Evolutionary conservation across 2,797 vertebrate species (phyloP), one percentile per base, ranked within the genome.

Genomic region (Botia almorhae): DNA sequence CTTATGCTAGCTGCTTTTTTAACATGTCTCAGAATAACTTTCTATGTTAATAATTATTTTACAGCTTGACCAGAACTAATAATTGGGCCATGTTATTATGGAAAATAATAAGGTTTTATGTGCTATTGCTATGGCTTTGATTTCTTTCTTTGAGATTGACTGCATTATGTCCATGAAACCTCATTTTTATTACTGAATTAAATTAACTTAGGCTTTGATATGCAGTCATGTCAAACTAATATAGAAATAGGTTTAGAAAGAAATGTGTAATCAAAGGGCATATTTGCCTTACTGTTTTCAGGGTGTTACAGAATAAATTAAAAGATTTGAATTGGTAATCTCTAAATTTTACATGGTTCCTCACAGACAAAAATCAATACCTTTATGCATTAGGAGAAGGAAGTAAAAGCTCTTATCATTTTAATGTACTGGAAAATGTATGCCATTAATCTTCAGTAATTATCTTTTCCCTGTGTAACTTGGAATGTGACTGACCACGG

Each of bases 401-500:
- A 8, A 33, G 2, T 55, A 21, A n/a, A 12, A 46, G 4, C 60
- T 51, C 0, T 26, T 26, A 10, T 1, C 10, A 21, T 51, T 51
- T 58, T 39, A 19, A 19, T 39, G 26, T 21, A 7, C 2, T 60
- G n/a, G 16, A 16, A 46, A 46, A 53, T 13, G 17, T 39, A 43
- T 46, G 11, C 33, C 36, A 29, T 60, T 69, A 58, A 17, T 56
- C 14, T 56, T 12, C 7, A 10, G 17, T 7, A 10, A 5, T 50
- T 50, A n/a, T 14, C 1, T 26, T 12, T 48, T 74, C 56, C n/a
- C 81, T 83, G 81, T 85, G 84, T 81, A 83, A 81, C 84, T 83
- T 85, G 78, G 81, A 78, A 63, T 85, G 81, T 83, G 84, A 85
- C 71, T 80, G 70, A 71, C 74, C 51, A 53, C 56, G 29, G 60